Evolutionary conservation across 2,888 invertebrate species (phyloP).

Genomic region (Aproaerema taeniolella): DNA sequence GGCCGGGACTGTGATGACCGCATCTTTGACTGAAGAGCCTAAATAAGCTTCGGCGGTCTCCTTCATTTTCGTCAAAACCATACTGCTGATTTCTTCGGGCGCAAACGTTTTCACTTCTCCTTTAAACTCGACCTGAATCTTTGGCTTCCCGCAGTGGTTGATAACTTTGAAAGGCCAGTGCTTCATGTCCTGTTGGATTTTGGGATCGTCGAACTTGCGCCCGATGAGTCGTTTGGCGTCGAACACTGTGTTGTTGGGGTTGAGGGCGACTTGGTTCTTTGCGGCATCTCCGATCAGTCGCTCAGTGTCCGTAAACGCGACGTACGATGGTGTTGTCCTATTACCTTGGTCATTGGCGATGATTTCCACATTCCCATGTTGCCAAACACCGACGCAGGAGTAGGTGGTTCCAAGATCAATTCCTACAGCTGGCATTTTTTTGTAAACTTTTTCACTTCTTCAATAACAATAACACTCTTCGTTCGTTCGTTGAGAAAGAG

Average conservation of each 20-base stretch:
- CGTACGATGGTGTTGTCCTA: constrained; percentile 90
- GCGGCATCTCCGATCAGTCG: constrained; percentile 90
- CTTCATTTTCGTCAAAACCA: constrained; percentile 86
- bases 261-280: constrained; percentile 91
- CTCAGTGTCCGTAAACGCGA: constrained; percentile 91
- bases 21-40: constrained; percentile 76
- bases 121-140: constrained; percentile 76
- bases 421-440: constrained; percentile 41
- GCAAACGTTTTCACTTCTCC: constrained; percentile 73
- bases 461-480: background rate
- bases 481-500: constrained; percentile 1
- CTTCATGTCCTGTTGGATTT: constrained; percentile 85
- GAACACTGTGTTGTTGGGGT: constrained; percentile 88
- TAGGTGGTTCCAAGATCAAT: constrained; percentile 50
- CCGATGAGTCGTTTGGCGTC: constrained; percentile 85
- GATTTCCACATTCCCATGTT: constrained; percentile 91
- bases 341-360: constrained; percentile 95
- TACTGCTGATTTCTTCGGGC: constrained; percentile 79
- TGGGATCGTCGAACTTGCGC: constrained; percentile 78
- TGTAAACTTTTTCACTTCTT: constrained; percentile 1
- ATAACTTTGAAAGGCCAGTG: constrained; percentile 85
- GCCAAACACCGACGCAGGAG: constrained; percentile 38
- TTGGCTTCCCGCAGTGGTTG: constrained; percentile 75
- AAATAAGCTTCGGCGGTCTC: constrained; percentile 81
- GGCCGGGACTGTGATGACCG: constrained; percentile 84